These are phyloP conservation scores for Chaetodon auriga DNA, from an alignment of 2,113 vertebrate genomes.

Conservation along the genomic window DNA sequence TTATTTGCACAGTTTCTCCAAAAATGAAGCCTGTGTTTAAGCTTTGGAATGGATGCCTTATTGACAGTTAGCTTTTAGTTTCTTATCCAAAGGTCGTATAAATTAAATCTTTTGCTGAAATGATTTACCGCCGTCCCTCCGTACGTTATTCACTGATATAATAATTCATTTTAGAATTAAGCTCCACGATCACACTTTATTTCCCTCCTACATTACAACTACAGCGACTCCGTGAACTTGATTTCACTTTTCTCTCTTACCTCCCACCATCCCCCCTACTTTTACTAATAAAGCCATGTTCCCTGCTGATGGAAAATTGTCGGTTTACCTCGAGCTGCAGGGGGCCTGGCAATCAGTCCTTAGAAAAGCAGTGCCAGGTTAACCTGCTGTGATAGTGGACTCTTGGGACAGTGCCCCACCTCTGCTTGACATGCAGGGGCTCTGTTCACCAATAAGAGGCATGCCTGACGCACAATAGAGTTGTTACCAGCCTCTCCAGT, in stretches of 20 bases:
- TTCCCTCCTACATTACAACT: constrained; percentile 52
- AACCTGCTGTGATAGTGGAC: constrained; percentile 93
- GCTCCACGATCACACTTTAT: constrained; percentile 54
- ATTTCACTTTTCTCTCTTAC: constrained; percentile 76
- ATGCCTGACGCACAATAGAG: constrained; percentile 86
- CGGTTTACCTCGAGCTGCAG: constrained; percentile 91
- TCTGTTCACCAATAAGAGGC: constrained; percentile 88
- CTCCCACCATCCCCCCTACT: constrained; percentile 73
- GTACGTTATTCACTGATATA: constrained; percentile 2
- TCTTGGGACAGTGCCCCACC: constrained; percentile 87
- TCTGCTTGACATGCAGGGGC: constrained; percentile 88
- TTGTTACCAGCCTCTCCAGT: constrained; percentile 86
- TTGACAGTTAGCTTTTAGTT: neutral
- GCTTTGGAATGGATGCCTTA: neutral
- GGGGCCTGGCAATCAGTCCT: constrained; percentile 90
- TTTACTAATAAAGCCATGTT: constrained; percentile 91
- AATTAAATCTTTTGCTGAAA: too few species aligned
- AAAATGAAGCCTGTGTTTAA: constrained; percentile 18
- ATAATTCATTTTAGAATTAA: constrained; percentile 60
- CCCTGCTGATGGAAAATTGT: constrained; percentile 93
- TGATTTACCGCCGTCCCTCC: too few species aligned
- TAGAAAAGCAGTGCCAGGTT: constrained; percentile 94
- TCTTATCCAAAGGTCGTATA: neutral
- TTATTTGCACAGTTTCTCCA: constrained; percentile 36
- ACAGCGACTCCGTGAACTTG: constrained; percentile 68